These are phyloP conservation scores for Pseudococcus longispinus DNA, from an alignment of 2,888 invertebrate species.

Conservation along the genomic window DNA sequence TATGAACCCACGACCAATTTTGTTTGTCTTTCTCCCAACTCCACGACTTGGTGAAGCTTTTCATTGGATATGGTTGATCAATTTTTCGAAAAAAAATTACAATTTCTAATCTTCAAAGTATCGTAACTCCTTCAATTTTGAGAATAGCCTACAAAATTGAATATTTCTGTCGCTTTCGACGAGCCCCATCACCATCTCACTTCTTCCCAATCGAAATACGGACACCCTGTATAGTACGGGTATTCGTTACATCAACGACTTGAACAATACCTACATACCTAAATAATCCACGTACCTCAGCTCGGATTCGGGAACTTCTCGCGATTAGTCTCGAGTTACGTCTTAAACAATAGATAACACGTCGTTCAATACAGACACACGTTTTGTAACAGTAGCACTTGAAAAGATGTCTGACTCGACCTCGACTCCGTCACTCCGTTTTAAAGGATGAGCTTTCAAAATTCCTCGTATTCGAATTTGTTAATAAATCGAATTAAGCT, in stretches of 20 bases:
- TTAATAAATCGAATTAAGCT: not conserved
- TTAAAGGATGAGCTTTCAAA: constrained; percentile 35
- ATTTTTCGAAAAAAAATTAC: too few relatives aligned
- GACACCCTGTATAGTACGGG: too few relatives aligned
- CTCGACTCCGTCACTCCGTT: not conserved
- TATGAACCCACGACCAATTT: too few relatives aligned
- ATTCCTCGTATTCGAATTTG: not conserved
- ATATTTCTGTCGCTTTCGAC: too few relatives aligned
- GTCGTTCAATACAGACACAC: not conserved
- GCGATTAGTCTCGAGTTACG: not conserved
- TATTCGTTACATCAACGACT: not conserved
- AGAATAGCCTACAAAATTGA: too few relatives aligned
- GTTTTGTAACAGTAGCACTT: not conserved
- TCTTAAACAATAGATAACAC: not conserved
- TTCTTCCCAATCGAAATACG: too few relatives aligned
- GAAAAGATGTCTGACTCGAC: not conserved
- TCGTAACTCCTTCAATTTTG: too few relatives aligned
- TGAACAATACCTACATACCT: not conserved
- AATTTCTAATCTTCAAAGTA: too few relatives aligned
- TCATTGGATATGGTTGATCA: too few relatives aligned
- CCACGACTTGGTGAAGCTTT: too few relatives aligned
- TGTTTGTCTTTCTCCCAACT: too few relatives aligned
- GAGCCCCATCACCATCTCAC: too few relatives aligned
- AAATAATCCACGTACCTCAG: not conserved
- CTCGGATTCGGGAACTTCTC: not conserved